Base-by-base conservation (phyloP, 2,888 invertebrate species). In the Gandaritis pyraliata region DNA sequence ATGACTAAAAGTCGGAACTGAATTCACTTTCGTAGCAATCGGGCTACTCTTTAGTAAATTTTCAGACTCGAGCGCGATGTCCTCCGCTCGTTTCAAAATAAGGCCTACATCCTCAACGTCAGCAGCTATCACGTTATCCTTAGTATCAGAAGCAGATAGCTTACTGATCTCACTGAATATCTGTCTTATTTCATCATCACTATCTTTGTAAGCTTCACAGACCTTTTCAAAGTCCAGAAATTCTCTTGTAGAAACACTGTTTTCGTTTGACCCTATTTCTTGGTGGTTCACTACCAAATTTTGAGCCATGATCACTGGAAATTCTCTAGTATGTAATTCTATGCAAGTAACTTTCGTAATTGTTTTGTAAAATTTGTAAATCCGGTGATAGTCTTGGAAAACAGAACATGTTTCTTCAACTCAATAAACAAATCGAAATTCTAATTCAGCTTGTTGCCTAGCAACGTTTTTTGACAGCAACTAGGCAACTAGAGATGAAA, bases 111-210 rank as follows among this genome's bases (percentile, higher is more conserved):
- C 92, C 29, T 91, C 90, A 13, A 78, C 74, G 67, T 90, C 88
- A 11, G 84, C 86, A 23, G 75, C 76, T 39, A 88, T 70, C 29
- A 82, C 74, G 45, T 75, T 81, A 58, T 82, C 83, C 45, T 79
- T 78, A 39, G 75, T 79, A 61, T 78, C 81, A 49, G 65, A 64
- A 33, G 78, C 80, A 38, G 94, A 88, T 47, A 94, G 78, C 66
- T 94, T 94, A 69, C 94, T 94, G 2, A 95, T 95, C 85, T 95
- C 95, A 74, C 93, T 94, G 71, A 95, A 94, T 78, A 95, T 95
- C 82, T 93, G 93, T 70, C 94, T 95, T 8, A 95, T 94, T 83
- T 95, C 95, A 52, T 94, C 92, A 70, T 94, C 94, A 48, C 88
- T 90, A 57, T 86, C 91, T 68, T 86, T 91, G 61, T 80, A 87